Conservation (phyloP, 2,888 invertebrate genomes). For the Gastracanthus pulcherrimus region DNA sequence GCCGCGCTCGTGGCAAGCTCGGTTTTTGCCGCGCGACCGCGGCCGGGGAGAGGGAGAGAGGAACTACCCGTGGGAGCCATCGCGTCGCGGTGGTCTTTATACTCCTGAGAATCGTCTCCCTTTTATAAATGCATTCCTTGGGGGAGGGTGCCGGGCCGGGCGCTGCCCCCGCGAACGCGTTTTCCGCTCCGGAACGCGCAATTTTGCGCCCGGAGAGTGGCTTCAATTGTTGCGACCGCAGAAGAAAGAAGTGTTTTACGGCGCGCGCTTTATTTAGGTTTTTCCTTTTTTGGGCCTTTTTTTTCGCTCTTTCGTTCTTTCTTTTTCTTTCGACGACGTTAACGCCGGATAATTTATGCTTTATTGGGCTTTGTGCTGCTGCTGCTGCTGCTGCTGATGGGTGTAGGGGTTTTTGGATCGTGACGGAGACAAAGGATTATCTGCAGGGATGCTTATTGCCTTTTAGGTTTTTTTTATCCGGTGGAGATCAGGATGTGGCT, state of each 20-base stretch:
- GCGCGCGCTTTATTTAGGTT: constrained; percentile 26
- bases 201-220: constrained; percentile 17
- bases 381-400: no score
- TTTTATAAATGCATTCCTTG: constrained; percentile 50
- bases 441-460: constrained; percentile 10
- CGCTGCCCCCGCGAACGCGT: constrained; percentile 18
- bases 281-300: constrained; percentile 31
- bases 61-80: constrained; percentile 52
- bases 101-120: constrained; percentile 48
- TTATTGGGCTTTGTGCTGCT: constrained; percentile 56
- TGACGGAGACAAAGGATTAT: constrained; percentile 36
- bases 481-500: neutral
- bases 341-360: constrained; percentile 53
- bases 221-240: constrained; percentile 48
- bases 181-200: constrained; percentile 55
- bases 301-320: constrained; percentile 9
- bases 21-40: constrained; percentile 28
- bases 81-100: constrained; percentile 55
- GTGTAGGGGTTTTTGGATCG: constrained; percentile 1
- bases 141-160: neutral
- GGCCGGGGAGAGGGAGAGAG: neutral
- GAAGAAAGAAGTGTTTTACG: neutral
- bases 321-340: constrained; percentile 21
- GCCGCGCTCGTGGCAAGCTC: constrained; percentile 18
- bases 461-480: neutral